Base-by-base conservation (phyloP, 2,113 vertebrate species). In the Epinephelus lanceolatus region DNA sequence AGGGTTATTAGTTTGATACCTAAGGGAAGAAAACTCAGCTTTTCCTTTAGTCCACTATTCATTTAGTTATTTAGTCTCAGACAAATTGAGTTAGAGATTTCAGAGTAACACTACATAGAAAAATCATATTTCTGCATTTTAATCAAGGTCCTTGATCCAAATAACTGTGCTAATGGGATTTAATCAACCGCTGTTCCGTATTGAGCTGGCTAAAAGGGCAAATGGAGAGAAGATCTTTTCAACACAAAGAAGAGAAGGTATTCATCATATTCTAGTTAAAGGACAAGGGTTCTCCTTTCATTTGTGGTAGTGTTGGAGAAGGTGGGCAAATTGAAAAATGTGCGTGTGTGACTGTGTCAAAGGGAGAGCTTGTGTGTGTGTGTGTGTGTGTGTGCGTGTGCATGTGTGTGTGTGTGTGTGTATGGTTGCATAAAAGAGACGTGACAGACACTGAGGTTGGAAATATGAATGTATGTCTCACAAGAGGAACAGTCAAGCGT, bases 121-220 rank as follows among this genome's bases (percentile, higher is more conserved):
- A 83, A 78, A 83, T 80, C 66, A 75, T 78, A 92, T 88, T 89
- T 85, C 68, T 85, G 84, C 81, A 86, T 91, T 93, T 89, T 88
- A 88, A 92, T 90, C 77, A 87, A 78, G 68, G 87, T 87, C 84
- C 81, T 91, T 86, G 86, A 92, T 87, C 71, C 71, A 87, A 83
- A 91, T 89, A 78, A 59, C 69, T 71, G 61, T 71, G 62, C 78
- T 84, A 86, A 89, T 86, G 77, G 62, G 81, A 93, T 92, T 92
- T 89, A 92, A 92, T 94, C 84, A 92, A 90, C 77, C 84, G 51
- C 49, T 76, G 69, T 69, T 91, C 85, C 45, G 57, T 73, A 87
- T 71, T 75, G 87, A 91, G 80, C 63, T 80, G 81, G 74, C 84
- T 87, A 82, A 88, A 92, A 84, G 76, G 86, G 71, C 76, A 89